These are phyloP conservation scores for Apodemia duryi DNA, from an alignment of 2,888 invertebrate species.

Conservation along the genomic window DNA sequence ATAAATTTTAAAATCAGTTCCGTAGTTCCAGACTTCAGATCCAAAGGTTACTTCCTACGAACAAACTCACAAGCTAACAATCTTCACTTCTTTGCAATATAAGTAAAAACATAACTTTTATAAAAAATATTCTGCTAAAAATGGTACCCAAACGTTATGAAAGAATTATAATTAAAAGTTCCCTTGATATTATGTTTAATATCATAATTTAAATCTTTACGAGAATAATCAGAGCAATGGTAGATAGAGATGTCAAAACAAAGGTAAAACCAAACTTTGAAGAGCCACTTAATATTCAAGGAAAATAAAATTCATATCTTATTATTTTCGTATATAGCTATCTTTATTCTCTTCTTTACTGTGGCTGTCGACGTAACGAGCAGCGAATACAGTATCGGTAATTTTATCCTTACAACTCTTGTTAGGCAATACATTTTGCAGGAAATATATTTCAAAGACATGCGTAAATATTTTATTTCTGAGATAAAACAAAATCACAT, in stretches of 20 bases:
- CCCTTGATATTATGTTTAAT: background rate
- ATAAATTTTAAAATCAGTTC: no score
- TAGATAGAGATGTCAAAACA: constrained; percentile 2
- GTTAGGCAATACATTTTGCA: constrained; percentile 37
- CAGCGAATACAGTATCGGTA: constrained; percentile 39
- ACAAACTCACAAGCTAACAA: no score
- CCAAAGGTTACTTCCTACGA: no score
- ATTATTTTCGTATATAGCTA: constrained; percentile 26
- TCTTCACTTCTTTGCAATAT: no score
- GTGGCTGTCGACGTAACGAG: constrained; percentile 54
- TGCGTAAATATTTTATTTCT: no score
- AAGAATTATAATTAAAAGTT: background rate
- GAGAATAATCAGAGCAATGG: background rate
- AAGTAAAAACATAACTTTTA: background rate
- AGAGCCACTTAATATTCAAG: constrained; percentile 8
- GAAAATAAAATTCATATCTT: constrained; percentile 21
- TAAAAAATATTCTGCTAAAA: background rate
- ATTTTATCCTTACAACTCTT: constrained; percentile 52
- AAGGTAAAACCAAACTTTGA: constrained; percentile 10
- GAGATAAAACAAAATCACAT: no score
- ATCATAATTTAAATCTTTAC: background rate
- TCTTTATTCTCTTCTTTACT: constrained; percentile 34
- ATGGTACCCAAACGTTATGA: background rate
- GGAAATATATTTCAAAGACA: no score
- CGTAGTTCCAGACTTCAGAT: no score